A percentile compares a stretch with the other conserved stretches of the same genome.
phyloP scores from a whole-genome alignment of 2,113 vertebrate genomes.

The Chaetura pelagica region DNA sequence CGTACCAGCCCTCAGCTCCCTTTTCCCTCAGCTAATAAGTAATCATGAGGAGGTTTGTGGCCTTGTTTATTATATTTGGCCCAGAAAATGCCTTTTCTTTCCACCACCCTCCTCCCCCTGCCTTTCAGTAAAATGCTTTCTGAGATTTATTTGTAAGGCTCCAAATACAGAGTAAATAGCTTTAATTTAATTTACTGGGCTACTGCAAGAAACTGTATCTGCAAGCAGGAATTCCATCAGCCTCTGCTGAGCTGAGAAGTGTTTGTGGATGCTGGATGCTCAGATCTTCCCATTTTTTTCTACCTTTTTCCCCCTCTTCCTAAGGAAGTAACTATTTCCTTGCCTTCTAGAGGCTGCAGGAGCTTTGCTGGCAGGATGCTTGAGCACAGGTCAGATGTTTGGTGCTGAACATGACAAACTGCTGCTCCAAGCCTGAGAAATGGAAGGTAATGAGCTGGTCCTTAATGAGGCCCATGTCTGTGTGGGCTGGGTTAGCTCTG shows the following conservation, averaged over 20 bases:
- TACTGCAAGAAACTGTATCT: conserved; percentile 36
- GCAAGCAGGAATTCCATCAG: conserved; percentile 15
- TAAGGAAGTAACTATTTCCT: neutral
- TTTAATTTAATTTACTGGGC: conserved; percentile 74
- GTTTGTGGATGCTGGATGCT: neutral
- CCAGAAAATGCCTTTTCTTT: conserved; percentile 46
- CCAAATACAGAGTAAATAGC: conserved; percentile 62
- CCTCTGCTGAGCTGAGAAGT: neutral
- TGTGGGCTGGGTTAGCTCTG: neutral
- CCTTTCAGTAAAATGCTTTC: conserved; percentile 61
- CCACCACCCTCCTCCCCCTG: neutral
- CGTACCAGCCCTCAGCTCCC: neutral
- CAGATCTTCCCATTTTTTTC: neutral
- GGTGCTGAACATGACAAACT: neutral
- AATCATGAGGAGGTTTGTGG: conserved; percentile 64
- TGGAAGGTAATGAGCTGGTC: neutral
- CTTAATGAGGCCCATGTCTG: fast-evolving
- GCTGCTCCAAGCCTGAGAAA: neutral
- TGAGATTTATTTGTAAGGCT: conserved; percentile 69
- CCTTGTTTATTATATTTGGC: conserved; percentile 69
- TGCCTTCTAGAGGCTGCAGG: neutral
- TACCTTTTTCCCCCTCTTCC: fast-evolving
- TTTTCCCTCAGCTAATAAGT: conserved; percentile 72
- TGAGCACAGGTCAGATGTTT: fast-evolving
- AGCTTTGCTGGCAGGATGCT: neutral